Evolutionary conservation across 1,140 invertebrate species (phyloP).

Genomic region (Argopecten irradians): DNA sequence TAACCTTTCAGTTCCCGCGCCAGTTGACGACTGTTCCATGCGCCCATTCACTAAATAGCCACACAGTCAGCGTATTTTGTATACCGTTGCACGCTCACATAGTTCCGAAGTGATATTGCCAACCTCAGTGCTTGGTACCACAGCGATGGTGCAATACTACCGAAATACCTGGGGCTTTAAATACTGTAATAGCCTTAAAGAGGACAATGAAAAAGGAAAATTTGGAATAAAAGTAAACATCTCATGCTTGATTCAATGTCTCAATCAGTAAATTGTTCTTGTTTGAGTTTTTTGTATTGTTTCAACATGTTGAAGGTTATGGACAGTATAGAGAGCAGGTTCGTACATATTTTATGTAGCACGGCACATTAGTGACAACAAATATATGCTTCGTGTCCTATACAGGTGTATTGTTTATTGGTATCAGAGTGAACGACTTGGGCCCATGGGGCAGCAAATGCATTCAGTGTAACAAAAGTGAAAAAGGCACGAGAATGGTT

Average conservation of each 20-base stretch:
- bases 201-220: neutral
- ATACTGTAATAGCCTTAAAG: too few species aligned
- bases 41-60: neutral
- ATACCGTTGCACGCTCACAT: neutral
- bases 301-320: neutral
- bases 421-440: too few species aligned
- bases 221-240: too few species aligned
- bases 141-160: neutral
- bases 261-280: too few species aligned
- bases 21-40: neutral
- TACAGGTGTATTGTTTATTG: too few species aligned
- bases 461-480: too few species aligned
- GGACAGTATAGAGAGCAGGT: neutral
- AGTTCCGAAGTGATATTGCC: neutral
- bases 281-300: neutral
- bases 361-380: neutral
- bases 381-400: neutral
- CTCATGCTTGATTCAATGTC: too few species aligned
- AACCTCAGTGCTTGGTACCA: neutral
- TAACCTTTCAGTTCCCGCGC: constrained; percentile 13
- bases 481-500: too few species aligned
- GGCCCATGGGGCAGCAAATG: too few species aligned
- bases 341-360: neutral
- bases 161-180: too few species aligned
- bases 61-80: neutral